A percentile compares a stretch with the other conserved stretches of the same genome.
Evolutionary conservation across 1,140 invertebrate species (phyloP).

Genomic region (Goniozus legneri): DNA sequence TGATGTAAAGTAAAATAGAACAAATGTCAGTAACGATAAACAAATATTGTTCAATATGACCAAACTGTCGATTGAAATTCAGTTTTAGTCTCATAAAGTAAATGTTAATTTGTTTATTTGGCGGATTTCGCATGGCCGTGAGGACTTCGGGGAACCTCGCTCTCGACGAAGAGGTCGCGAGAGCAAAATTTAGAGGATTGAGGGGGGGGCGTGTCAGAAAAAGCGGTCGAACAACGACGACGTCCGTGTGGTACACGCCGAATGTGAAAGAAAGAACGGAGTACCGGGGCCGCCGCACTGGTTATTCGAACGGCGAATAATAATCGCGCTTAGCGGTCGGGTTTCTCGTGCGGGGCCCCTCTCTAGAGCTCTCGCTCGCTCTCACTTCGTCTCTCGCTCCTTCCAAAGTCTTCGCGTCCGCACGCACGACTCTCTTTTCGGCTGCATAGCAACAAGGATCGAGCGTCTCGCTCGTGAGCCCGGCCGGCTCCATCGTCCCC

Average conservation of each 20-base stretch:
- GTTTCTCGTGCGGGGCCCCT: conserved; percentile 6
- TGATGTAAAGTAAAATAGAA: too few species aligned
- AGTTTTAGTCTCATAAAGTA: too few species aligned
- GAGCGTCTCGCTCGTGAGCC: conserved; percentile 22
- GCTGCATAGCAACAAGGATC: conserved; percentile 41
- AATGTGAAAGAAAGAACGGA: conserved; percentile 3
- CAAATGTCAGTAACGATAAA: too few species aligned
- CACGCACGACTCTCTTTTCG: too few species aligned
- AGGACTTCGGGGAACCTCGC: too few species aligned
- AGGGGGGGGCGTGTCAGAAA: conserved; percentile 7
- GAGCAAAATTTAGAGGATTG: too few species aligned
- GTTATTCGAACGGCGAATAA: conserved; percentile 31
- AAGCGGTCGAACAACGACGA: conserved; percentile 14
- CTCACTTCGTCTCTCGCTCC: conserved; percentile 4
- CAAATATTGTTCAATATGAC: too few species aligned
- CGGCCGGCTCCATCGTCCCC: conserved; percentile 8
- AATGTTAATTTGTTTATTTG: too few species aligned
- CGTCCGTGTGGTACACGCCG: conserved; percentile 5
- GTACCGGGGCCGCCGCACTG: conserved; percentile 17
- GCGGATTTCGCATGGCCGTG: too few species aligned
- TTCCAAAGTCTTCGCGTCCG: too few species aligned
- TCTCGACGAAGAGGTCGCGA: too few species aligned
- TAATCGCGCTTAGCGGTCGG: conserved; percentile 24
- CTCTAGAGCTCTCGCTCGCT: conserved; percentile 9
- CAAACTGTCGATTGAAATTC: too few species aligned